Percentiles rank a stretch among this genome's conserved stretches.
Evolutionary conservation across 1,140 invertebrate genomes (phyloP).

Genomic region (Eurosta solidaginis): DNA sequence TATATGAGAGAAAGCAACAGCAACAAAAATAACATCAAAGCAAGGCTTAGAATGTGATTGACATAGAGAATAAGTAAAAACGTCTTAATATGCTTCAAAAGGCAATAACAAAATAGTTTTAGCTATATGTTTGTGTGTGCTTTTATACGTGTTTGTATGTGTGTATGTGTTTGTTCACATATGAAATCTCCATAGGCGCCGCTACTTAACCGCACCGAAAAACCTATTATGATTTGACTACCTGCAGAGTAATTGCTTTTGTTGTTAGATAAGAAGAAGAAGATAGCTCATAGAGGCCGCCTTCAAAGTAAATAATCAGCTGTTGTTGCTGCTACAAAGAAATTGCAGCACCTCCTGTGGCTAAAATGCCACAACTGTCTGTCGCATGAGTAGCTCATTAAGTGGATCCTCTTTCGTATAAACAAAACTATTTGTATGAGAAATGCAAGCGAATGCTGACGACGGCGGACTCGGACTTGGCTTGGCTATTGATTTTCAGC

Average conservation of each 20-base stretch:
- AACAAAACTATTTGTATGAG: too few species aligned
- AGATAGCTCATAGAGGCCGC: neutral
- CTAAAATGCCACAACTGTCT: slow-evolving; percentile 28
- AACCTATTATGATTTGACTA: neutral
- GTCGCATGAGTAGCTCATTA: slow-evolving; percentile 12
- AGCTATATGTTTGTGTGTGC: too few species aligned
- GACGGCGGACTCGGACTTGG: too few species aligned
- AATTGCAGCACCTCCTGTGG: neutral
- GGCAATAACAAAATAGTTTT: neutral
- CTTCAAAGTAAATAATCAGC: neutral
- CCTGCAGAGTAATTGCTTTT: slow-evolving; percentile 20
- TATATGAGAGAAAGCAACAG: neutral
- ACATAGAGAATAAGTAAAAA: neutral
- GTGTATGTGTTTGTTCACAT: neutral
- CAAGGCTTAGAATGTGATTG: neutral
- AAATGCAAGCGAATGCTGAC: too few species aligned
- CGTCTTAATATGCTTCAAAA: slow-evolving; percentile 7
- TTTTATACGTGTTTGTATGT: neutral
- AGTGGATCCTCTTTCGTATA: neutral
- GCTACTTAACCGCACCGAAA: neutral
- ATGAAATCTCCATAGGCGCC: neutral
- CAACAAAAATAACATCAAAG: neutral
- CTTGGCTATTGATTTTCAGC: too few species aligned
- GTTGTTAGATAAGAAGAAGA: neutral
- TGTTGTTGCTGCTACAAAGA: neutral